Evolutionary conservation across 2,113 vertebrate species (phyloP), one percentile per base, ranked within the genome.

Genomic region (Cathartes aura): DNA sequence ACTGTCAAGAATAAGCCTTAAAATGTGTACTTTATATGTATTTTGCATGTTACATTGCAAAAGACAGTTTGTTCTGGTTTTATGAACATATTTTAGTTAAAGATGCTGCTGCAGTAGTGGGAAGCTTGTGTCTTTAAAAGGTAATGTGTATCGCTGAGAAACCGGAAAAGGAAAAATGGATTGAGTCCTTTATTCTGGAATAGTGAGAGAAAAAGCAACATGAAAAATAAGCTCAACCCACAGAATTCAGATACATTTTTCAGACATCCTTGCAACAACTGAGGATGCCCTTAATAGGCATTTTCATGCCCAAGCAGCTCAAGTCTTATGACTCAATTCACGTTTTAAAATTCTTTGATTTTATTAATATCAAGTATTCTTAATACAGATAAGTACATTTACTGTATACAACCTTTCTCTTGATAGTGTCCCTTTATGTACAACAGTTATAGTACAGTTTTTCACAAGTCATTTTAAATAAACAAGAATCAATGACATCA

Each of bases 401-500:
- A 87, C 27, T 72, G 70, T 75, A 97, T 80, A 89, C 74, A 86
- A 90, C 70, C 73, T 89, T 94, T 58, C 90, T 98, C 96, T 94
- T 91, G 95, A 95, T 48, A 96, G 95, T 92, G 94, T 96, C 93
- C 91, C 96, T 96, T 95, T 94, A 87, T 12, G 32, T 84, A 83
- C 64, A 97, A 96, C 81, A 95, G 47, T 85, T 96, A 97, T 78
- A 95, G 93, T 85, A 97, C 93, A 92, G 68, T 86, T 94, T 93
- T 92, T 92, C 96, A 96, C 85, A 75, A 97, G 82, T 93, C 55
- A 95, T 97, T 97, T 92, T 86, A 98, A 97, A 94, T 90, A 88
- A 97, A 92, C 84, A 93, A 95, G 83, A 97, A 98, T 88, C 76
- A 42, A 74, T 82, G 56, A 94, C 90, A 95, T 91, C 71, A 90